phyloP scores from a whole-genome alignment of 2,113 vertebrate species.

The Thermophis baileyi region DNA sequence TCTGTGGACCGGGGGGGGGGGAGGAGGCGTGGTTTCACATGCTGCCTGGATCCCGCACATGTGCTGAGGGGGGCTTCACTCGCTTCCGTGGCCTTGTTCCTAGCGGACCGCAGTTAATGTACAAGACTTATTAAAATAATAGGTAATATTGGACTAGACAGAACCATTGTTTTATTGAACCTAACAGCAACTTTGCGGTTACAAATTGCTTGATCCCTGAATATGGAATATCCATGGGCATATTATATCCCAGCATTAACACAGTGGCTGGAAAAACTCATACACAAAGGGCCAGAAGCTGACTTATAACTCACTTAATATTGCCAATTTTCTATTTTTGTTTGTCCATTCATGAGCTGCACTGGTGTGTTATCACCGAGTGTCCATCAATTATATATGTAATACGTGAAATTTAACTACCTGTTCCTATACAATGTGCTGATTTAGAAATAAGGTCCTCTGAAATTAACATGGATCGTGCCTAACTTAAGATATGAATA shows the following conservation, averaged over 20 bases:
- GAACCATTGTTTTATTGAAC: background rate
- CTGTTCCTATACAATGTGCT: background rate
- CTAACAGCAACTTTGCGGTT: background rate
- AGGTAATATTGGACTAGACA: background rate
- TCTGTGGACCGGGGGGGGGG: background rate
- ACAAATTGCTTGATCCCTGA: background rate
- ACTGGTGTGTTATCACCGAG: background rate
- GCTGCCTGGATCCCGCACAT: background rate
- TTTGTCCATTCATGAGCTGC: background rate
- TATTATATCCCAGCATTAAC: background rate
- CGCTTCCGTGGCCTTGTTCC: background rate
- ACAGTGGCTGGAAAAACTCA: background rate
- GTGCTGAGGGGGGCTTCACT: background rate
- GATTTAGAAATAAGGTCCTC: no score
- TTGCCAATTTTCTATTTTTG: slow-evolving; percentile 37
- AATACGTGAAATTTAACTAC: background rate
- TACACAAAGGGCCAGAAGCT: background rate
- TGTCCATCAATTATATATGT: background rate
- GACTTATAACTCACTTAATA: slow-evolving; percentile 52
- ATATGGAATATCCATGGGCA: background rate
- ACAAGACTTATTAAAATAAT: background rate
- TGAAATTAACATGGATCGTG: background rate
- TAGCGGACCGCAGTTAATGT: background rate
- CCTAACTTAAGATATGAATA: background rate
- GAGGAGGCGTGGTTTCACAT: background rate